These are phyloP conservation scores for Apostichopus parvimensis DNA, from an alignment of 35 echinoderm and acorn worm species.

Conservation along the genomic window DNA sequence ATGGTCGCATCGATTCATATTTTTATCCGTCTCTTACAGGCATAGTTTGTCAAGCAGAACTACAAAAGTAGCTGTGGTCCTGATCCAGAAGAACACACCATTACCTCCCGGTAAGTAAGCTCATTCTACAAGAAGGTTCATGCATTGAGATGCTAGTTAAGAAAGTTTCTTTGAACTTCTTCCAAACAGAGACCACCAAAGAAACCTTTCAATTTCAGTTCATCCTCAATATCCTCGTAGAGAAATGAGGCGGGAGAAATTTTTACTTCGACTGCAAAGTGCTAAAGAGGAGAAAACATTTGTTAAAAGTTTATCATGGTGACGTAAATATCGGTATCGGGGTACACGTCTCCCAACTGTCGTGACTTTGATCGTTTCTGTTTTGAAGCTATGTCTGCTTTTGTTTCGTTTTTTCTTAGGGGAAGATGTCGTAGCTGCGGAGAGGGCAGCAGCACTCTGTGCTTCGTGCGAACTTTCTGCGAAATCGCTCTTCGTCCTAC, in stretches of 20 bases:
- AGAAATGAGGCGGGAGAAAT: too few relatives aligned
- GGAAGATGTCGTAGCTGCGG: constrained; percentile 95
- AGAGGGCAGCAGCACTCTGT: constrained; percentile 96
- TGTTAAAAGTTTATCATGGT: too few relatives aligned
- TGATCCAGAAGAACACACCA: constrained; percentile 98
- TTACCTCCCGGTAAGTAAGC: constrained; percentile 83
- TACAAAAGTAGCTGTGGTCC: constrained; percentile 90
- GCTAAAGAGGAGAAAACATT: too few relatives aligned
- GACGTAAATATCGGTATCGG: too few relatives aligned
- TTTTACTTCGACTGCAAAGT: too few relatives aligned
- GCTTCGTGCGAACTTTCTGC: constrained; percentile 94
- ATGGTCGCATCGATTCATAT: neutral
- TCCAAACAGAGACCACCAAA: too few relatives aligned
- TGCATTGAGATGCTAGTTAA: too few relatives aligned
- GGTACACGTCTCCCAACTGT: neutral
- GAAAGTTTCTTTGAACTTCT: too few relatives aligned
- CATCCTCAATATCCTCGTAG: too few relatives aligned
- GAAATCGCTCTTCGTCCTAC: constrained; percentile 96
- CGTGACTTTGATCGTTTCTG: constrained; percentile 19
- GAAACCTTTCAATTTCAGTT: too few relatives aligned
- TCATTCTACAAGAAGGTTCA: neutral
- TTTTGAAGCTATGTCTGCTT: neutral
- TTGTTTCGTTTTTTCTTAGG: constrained; percentile 50
- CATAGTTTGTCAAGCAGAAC: constrained; percentile 81
- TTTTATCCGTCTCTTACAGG: constrained; percentile 47